Percentiles rank a stretch among this genome's conserved stretches.
Conservation (phyloP, 92 coral and sea anemone genomes). For the Heteractis magnifica region DNA sequence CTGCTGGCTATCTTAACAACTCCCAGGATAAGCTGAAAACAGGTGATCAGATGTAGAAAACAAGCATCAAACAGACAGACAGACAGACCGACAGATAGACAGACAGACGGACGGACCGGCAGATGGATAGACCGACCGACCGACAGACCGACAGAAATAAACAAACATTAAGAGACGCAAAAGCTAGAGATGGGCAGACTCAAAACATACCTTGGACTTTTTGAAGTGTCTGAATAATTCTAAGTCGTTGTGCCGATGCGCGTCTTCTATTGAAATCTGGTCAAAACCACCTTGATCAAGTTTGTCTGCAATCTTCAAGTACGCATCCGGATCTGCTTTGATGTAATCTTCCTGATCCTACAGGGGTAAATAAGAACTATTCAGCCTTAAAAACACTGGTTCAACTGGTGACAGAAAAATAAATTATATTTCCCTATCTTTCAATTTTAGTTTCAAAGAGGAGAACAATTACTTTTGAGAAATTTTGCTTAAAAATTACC, state of each 20-base stretch:
- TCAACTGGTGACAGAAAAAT: too few relatives aligned
- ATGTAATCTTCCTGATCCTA: constrained; percentile 82
- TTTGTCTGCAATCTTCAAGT: constrained; percentile 69
- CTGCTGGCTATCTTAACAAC: constrained; percentile 76
- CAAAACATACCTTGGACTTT: constrained; percentile 64
- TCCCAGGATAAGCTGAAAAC: constrained; percentile 69
- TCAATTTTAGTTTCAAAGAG: too few relatives aligned
- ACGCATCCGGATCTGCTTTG: constrained; percentile 74
- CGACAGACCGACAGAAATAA: too few relatives aligned
- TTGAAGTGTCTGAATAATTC: constrained; percentile 73
- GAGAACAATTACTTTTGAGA: background rate
- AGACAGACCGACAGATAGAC: too few relatives aligned
- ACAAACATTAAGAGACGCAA: too few relatives aligned
- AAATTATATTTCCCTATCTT: too few relatives aligned
- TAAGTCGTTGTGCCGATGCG: constrained; percentile 84
- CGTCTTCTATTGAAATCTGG: constrained; percentile 85
- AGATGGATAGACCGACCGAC: too few relatives aligned
- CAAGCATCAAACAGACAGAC: too few relatives aligned
- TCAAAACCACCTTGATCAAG: constrained; percentile 86
- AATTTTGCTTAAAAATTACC: too few relatives aligned
- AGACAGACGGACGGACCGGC: too few relatives aligned
- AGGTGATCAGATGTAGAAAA: too few relatives aligned
- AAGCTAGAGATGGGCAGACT: too few relatives aligned
- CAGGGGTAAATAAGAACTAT: background rate
- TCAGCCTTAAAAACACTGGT: background rate